A percentile compares a stretch with the other conserved stretches of the same genome.
These are phyloP conservation scores for Passer montanus DNA, from an alignment of 2,113 vertebrate genomes.

Conservation along the genomic window DNA sequence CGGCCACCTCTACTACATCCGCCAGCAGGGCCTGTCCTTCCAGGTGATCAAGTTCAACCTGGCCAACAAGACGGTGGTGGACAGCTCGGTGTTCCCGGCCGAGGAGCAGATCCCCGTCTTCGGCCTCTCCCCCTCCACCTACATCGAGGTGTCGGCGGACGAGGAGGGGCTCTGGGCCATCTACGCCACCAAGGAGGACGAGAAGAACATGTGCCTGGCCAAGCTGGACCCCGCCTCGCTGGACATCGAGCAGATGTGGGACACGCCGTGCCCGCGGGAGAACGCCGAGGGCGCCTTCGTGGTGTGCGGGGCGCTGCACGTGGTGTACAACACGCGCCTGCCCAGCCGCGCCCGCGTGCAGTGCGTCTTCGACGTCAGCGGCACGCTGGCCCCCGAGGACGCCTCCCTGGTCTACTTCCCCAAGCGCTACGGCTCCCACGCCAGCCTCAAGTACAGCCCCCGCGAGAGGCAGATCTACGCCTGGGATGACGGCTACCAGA, in stretches of 20 bases:
- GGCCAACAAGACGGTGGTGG: constrained; percentile 80
- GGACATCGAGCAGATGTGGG: constrained; percentile 96
- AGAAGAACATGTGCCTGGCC: constrained; percentile 88
- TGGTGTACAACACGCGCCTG: constrained; percentile 94
- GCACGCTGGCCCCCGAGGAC: constrained; percentile 81
- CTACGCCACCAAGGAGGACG: constrained; percentile 84
- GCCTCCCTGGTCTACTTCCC: constrained; percentile 94
- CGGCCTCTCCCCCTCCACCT: constrained; percentile 82
- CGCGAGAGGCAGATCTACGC: constrained; percentile 89
- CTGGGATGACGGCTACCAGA: constrained; percentile 97
- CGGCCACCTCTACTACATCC: constrained; percentile 86
- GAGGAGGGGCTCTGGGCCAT: constrained; percentile 94
- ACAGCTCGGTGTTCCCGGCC: constrained; percentile 87
- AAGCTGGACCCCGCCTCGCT: constrained; percentile 89
- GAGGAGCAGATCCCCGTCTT: constrained; percentile 85
- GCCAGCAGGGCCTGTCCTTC: constrained; percentile 72
- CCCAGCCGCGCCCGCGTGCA: constrained; percentile 90
- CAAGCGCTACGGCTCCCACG: constrained; percentile 87
- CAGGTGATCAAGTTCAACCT: constrained; percentile 92
- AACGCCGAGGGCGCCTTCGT: constrained; percentile 92
- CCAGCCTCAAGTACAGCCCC: constrained; percentile 93
- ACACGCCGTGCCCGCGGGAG: constrained; percentile 89
- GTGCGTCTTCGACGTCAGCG: constrained; percentile 93
- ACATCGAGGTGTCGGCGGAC: constrained; percentile 87
- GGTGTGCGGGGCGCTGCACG: constrained; percentile 90